A percentile compares a stretch with the other conserved stretches of the same genome.
phyloP scores from a whole-genome alignment of 2,888 invertebrate species.

The Dryadula phaetusa region DNA sequence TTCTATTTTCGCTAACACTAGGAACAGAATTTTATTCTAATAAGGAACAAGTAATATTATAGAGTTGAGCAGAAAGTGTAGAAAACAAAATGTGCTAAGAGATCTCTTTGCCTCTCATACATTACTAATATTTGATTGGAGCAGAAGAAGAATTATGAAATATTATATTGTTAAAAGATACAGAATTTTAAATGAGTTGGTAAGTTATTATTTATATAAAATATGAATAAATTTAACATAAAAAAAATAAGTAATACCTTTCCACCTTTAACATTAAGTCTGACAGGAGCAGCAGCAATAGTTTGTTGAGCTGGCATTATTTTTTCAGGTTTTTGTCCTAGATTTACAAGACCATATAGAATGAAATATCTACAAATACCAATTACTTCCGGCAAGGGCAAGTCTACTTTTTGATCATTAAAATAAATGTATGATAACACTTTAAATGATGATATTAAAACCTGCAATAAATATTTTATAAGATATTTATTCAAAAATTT shows the following conservation, averaged over 20 bases:
- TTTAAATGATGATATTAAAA: slow-evolving; percentile 75
- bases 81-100: no score
- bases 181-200: no score
- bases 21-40: no score
- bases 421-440: slow-evolving; percentile 72
- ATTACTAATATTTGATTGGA: no score
- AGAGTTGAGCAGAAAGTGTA: no score
- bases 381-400: slow-evolving; percentile 79
- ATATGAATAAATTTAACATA: no score
- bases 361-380: slow-evolving; percentile 85
- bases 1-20: no score
- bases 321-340: slow-evolving; percentile 71
- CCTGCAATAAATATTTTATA: slow-evolving; percentile 61
- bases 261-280: slow-evolving; percentile 82
- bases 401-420: slow-evolving; percentile 60
- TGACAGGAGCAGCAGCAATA: slow-evolving; percentile 79
- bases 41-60: no score
- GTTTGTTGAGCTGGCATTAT: slow-evolving; percentile 86
- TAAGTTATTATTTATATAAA: no score
- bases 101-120: no score
- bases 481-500: neutral
- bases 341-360: slow-evolving; percentile 77
- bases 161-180: neutral
- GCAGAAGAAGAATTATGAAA: no score
- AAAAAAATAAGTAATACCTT: slow-evolving; percentile 69